Evolutionary conservation across 2,888 invertebrate species (phyloP).

Genomic region (Cerastis leucographa): DNA sequence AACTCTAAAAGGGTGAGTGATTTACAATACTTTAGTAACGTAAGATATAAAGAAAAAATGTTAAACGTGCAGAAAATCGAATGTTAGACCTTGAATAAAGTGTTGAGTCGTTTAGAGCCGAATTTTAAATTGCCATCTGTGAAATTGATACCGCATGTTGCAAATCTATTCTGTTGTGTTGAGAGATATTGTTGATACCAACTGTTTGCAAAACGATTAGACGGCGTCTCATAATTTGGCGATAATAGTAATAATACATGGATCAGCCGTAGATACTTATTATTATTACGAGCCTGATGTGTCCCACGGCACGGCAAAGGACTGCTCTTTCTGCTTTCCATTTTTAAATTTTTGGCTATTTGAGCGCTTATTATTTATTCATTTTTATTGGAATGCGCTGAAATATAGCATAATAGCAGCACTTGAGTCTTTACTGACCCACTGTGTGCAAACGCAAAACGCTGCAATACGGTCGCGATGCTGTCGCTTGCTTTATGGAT

Average conservation of each 20-base stretch:
- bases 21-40: conserved; percentile 35
- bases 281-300: too few species aligned
- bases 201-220: conserved; percentile 16
- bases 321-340: too few species aligned
- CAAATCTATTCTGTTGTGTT: conserved; percentile 2
- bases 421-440: too few species aligned
- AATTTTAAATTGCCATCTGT: conserved; percentile 42
- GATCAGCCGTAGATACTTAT: not conserved
- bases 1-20: conserved; percentile 54
- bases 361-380: too few species aligned
- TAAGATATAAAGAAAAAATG: conserved; percentile 22
- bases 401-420: too few species aligned
- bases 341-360: too few species aligned
- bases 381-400: not conserved
- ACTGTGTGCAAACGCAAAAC: not conserved
- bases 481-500: too few species aligned
- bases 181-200: conserved; percentile 3
- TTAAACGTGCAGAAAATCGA: conserved; percentile 21
- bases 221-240: not conserved
- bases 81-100: conserved; percentile 33
- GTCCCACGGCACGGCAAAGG: too few species aligned
- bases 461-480: not conserved
- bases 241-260: not conserved
- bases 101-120: conserved; percentile 35
- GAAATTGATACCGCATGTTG: conserved; percentile 34